Evolutionary conservation across 2,797 vertebrate genomes (phyloP), one percentile per base, ranked within the genome.

Genomic region (Florisuga fusca): DNA sequence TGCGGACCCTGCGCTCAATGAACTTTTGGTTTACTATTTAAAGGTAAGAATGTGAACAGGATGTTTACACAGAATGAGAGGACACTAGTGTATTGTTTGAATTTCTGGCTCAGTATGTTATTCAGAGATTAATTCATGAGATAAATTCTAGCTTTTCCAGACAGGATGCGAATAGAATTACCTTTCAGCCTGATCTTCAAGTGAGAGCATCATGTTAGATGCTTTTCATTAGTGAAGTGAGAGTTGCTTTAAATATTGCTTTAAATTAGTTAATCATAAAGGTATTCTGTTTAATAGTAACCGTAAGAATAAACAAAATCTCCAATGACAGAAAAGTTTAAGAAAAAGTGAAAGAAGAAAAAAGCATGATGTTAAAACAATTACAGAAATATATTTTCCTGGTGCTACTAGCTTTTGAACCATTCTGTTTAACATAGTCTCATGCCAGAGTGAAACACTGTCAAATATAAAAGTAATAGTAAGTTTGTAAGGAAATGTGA

Each of bases 21-120:
- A 99, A 97, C 98, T 99, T 29, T 97, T 99, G 92, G 99, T 99
- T 87, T 99, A 99, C 96, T 99, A 99, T 96, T 98, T 99, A 95
- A 99, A 99, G 99, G 99, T 99, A 96, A 97, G 78, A 33, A 41
- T 46, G 17, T 16, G 25, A 82, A 21, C 53, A 84, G 41, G 31
- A 15, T 75, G 11, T 31, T 81, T 26, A 48, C 31, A 31, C 18
- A 50, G 61, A 57, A 36, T 22, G 7, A 45, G 74, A 75, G 46
- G 36, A 34, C 9, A 10, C 10, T 66, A 53, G 18, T n/a, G 71
- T 79, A 27, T 86, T 38, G 34, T 7, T 94, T 50, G 19, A 48
- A 36, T 78, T 87, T 75, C 33, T 84, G 21, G 3, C 14, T 92
- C 3, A 22, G 9, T 69, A 79, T 57, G 10, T 48, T 75, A 18